phyloP scores from a whole-genome alignment of 2,888 invertebrate genomes.

The Epiblema foenella region DNA sequence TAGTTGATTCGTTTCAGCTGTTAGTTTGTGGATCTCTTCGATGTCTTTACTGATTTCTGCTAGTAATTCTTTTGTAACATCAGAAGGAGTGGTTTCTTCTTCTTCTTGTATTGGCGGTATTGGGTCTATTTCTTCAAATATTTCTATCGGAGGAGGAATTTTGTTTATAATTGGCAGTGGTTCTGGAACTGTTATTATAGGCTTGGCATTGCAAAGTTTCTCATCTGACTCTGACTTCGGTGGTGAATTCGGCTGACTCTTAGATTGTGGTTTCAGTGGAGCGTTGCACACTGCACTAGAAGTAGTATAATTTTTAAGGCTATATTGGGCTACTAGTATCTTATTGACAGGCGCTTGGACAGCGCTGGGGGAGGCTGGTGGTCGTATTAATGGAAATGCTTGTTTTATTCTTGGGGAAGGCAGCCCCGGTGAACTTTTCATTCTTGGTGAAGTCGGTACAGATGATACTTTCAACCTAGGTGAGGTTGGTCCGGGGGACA shows the following conservation, averaged over 20 bases:
- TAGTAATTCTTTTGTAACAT: conserved; percentile 71
- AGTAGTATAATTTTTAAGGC: conserved; percentile 80
- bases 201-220: conserved; percentile 48
- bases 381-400: conserved; percentile 86
- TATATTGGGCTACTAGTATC: conserved; percentile 85
- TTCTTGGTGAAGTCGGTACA: conserved; percentile 91
- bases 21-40: conserved; percentile 80
- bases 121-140: conserved; percentile 74
- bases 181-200: conserved; percentile 58
- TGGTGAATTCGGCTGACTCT: conserved; percentile 80
- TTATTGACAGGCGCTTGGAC: conserved; percentile 83
- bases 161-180: conserved; percentile 62
- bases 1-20: conserved; percentile 75
- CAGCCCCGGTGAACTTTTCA: conserved; percentile 88
- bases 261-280: conserved; percentile 73
- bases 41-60: conserved; percentile 80
- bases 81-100: conserved; percentile 72
- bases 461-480: conserved; percentile 87
- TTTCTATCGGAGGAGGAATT: conserved; percentile 68
- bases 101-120: conserved; percentile 78
- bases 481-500: conserved; percentile 86
- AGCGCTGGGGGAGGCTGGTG: conserved; percentile 85
- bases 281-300: conserved; percentile 59
- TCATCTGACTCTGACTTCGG: conserved; percentile 78
- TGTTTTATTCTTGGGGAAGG: conserved; percentile 88